Percentiles rank a stretch among this genome's conserved stretches.
These are phyloP conservation scores for Oenanthe oenanthe DNA, from an alignment of 2,113 vertebrate species.

Conservation along the genomic window DNA sequence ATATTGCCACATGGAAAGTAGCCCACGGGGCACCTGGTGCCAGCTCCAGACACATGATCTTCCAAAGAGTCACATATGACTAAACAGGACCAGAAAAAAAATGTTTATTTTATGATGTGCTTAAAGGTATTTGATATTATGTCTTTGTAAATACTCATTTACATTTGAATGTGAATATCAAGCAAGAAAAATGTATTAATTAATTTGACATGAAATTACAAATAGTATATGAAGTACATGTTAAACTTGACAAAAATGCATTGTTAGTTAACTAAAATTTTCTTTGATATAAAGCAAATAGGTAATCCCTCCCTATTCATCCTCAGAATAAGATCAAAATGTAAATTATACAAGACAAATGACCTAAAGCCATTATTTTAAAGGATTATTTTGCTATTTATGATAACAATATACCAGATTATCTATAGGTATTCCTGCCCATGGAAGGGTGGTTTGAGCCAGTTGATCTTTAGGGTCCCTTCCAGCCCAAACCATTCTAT, in stretches of 20 bases:
- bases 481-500: background rate
- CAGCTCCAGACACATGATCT: constrained; percentile 64
- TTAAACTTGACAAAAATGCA: background rate
- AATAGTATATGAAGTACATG: background rate
- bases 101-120: background rate
- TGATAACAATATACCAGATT: background rate
- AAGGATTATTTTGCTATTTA: background rate
- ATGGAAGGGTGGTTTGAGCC: background rate
- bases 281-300: background rate
- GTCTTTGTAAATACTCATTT: background rate
- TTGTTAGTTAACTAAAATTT: background rate
- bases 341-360: background rate
- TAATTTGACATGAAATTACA: background rate
- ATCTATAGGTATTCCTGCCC: background rate
- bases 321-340: background rate
- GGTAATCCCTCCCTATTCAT: background rate
- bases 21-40: constrained; percentile 82
- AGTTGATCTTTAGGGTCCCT: background rate
- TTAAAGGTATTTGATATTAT: background rate
- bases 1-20: constrained; percentile 94
- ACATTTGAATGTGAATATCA: background rate
- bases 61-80: constrained; percentile 71
- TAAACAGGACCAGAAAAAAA: constrained; percentile 32
- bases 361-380: background rate
- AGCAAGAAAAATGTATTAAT: background rate